A percentile compares a stretch with the other conserved stretches of the same genome.
Conservation (phyloP, 2,888 invertebrate genomes). For the Tenthredo amoena region DNA sequence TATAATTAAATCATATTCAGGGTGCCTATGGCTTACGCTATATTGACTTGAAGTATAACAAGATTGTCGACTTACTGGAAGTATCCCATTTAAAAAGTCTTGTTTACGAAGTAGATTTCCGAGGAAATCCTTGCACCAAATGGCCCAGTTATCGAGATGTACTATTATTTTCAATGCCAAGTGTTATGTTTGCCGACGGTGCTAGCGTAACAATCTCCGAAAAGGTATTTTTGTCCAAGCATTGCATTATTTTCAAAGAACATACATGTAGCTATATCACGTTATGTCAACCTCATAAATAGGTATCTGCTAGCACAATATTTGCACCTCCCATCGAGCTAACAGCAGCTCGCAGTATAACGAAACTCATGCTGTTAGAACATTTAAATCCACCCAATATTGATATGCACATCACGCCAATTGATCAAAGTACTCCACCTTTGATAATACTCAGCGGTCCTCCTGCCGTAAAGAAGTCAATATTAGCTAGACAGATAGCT, state of each 20-base stretch:
- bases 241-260: slow-evolving; percentile 30
- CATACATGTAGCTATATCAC: neutral
- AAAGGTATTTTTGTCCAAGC: slow-evolving; percentile 63
- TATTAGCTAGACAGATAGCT: slow-evolving; percentile 68
- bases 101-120: slow-evolving; percentile 72
- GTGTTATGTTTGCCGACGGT: slow-evolving; percentile 74
- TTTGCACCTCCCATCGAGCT: slow-evolving; percentile 70
- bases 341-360: slow-evolving; percentile 68
- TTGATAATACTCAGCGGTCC: slow-evolving; percentile 77
- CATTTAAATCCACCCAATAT: slow-evolving; percentile 73
- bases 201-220: slow-evolving; percentile 69
- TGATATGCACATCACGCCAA: slow-evolving; percentile 71
- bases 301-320: slow-evolving; percentile 69
- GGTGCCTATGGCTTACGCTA: slow-evolving; percentile 70
- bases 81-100: slow-evolving; percentile 71
- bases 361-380: slow-evolving; percentile 71
- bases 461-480: slow-evolving; percentile 71
- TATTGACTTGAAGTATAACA: slow-evolving; percentile 73
- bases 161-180: slow-evolving; percentile 72
- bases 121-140: slow-evolving; percentile 72
- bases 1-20: slow-evolving; percentile 56
- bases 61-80: slow-evolving; percentile 74
- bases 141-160: slow-evolving; percentile 73
- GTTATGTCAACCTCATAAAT: neutral
- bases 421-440: slow-evolving; percentile 72